phyloP scores from a whole-genome alignment of 2,113 vertebrate species.

The Ginglymostoma cirratum region DNA sequence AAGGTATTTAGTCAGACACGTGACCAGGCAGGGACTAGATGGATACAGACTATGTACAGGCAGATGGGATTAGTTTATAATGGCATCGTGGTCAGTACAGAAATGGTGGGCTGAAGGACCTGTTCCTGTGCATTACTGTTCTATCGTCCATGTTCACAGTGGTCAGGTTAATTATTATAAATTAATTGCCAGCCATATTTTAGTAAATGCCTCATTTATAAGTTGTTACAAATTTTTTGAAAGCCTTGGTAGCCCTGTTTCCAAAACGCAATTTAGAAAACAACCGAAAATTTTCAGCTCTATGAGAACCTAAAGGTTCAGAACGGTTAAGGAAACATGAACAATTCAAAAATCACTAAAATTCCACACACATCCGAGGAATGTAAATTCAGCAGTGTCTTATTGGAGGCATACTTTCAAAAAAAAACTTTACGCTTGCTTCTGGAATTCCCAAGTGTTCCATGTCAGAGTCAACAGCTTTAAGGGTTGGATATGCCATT shows the following conservation, averaged over 20 bases:
- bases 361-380: background rate
- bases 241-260: background rate
- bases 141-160: background rate
- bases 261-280: background rate
- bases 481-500: background rate
- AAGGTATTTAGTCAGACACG: no score
- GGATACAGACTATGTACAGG: no score
- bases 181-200: background rate
- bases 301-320: background rate
- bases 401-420: background rate
- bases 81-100: no score
- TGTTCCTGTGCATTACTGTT: no score
- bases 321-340: background rate
- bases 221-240: background rate
- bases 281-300: background rate
- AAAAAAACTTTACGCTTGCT: background rate
- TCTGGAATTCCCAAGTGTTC: background rate
- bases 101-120: no score
- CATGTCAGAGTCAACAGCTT: background rate
- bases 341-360: background rate
- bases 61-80: no score
- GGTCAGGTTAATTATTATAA: background rate
- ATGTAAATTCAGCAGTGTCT: background rate
- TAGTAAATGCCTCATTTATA: background rate
- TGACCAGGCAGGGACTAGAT: no score